Evolutionary conservation across 2,888 invertebrate genomes (phyloP), one percentile per base, ranked within the genome.

Genomic region (Polyploca ridens): DNA sequence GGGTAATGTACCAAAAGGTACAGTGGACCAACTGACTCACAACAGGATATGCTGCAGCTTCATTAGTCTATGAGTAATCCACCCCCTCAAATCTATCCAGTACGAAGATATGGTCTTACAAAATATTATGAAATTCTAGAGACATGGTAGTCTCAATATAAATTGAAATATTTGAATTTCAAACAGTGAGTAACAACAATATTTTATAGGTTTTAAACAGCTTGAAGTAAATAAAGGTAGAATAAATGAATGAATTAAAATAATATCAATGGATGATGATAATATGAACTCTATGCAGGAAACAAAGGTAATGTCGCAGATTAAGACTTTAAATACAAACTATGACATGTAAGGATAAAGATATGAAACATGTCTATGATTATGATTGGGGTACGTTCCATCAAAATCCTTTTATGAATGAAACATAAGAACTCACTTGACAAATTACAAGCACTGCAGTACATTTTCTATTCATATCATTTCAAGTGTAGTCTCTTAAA

Each of bases 51-150:
- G 78, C 69, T 70, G 70, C 69, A 70, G 76, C 69, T 75, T 73
- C 74, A 78, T 79, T 79, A 77, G 69, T 73, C 75, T 82, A 78
- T 87, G 86, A 83, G 81, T 85, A 87, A 87, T 79, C 73, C 81
- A 80, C 83, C 83, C 78, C 81, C 84, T 79, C 78, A 76, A 69
- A 58, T 73, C 58, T 62, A 60, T 58, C 19, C 19, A 59, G 10
- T 54, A 54, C 16, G 54, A 72, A 70, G 70, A 69, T 71, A 69
- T 60, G 69, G 65, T 64, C 71, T 76, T 78, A 61, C 68, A 67
- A 71, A 75, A 76, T 70, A 16, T 71, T 68, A 69, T 64, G 72
- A 68, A 76, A 64, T 63, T 63, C 35, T 58, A 46, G 27, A n/a
- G 35, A 54, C 33, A n/a, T 11, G 27, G 62, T 35, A 38, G 67